Conservation (phyloP, 2,113 vertebrate genomes). For the Syrrhaptes paradoxus region DNA sequence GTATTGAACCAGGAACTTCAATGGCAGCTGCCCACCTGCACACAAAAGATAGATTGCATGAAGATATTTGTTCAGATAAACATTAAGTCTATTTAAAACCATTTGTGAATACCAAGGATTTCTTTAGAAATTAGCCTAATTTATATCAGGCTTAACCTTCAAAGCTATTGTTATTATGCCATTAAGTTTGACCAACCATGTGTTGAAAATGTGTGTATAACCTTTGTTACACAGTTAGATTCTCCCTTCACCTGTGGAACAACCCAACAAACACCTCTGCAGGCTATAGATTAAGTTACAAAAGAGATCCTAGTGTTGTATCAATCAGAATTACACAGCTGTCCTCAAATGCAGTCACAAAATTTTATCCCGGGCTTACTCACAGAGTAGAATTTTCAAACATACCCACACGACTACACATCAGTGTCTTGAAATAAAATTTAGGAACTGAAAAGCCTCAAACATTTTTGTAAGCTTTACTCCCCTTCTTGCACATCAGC, state of each 20-base stretch:
- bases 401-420: background rate
- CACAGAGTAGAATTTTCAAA: background rate
- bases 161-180: background rate
- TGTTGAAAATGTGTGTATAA: background rate
- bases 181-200: background rate
- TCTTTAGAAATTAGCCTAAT: conserved; percentile 1
- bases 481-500: background rate
- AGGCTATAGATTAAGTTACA: background rate
- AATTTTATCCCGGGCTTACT: background rate
- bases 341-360: background rate
- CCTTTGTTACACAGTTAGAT: background rate
- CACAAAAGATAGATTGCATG: background rate
- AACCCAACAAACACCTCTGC: background rate
- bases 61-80: background rate
- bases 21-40: background rate
- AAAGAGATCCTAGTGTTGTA: background rate
- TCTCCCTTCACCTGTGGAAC: background rate
- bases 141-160: conserved; percentile 9
- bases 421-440: background rate
- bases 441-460: background rate
- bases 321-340: background rate
- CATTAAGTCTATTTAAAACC: background rate
- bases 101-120: background rate
- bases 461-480: background rate
- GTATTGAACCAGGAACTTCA: background rate